Evolutionary conservation across 2,113 vertebrate genomes (phyloP), one percentile per base, ranked within the genome.

Genomic region (Carassius auratus): DNA sequence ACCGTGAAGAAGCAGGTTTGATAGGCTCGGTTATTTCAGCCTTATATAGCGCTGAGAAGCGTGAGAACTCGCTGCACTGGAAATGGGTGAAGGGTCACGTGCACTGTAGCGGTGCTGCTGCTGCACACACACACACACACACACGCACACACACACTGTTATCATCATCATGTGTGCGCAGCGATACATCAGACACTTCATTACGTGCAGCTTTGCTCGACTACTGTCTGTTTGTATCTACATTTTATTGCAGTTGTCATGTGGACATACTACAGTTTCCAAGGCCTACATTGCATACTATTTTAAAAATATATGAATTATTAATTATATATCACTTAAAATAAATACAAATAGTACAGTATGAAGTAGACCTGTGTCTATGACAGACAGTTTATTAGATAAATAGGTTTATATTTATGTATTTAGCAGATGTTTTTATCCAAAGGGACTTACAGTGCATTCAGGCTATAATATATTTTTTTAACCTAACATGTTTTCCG

Each of bases 81-180:
- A 86, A 88, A 76, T 84, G 62, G 85, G 87, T 84, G 77, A 86
- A 86, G 85, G 87, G 85, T 88, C 30, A 50, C 48, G 8, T 59
- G 59, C 57, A 36, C 26, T 57, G 7, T 23, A 42, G 26, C 57
- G 42, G 36, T 45, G 55, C 57, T 48, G 45, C 45, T 48, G 45
- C 45, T 12, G 9, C 45, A 38, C 36, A 42, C 38, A 50, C 73
- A 50, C 74, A 52, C 61, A 62, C 61, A 21, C 36, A 38, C 36
- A 38, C 5, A 5, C n/a, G n/a, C 36, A 38, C 36, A 3, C 36
- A 38, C 36, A 38, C 36, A 38, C 36, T 45, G 45, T 48, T 3
- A 48, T 48, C 45, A 48, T 48, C 45, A 3, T 48, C 2, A 48
- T 48, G 45, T 48, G 45, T 48, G 45, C 10, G 45, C 42, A 4